Base-by-base conservation (phyloP, 2,797 vertebrate species). In the Sardinella longiceps region DNA sequence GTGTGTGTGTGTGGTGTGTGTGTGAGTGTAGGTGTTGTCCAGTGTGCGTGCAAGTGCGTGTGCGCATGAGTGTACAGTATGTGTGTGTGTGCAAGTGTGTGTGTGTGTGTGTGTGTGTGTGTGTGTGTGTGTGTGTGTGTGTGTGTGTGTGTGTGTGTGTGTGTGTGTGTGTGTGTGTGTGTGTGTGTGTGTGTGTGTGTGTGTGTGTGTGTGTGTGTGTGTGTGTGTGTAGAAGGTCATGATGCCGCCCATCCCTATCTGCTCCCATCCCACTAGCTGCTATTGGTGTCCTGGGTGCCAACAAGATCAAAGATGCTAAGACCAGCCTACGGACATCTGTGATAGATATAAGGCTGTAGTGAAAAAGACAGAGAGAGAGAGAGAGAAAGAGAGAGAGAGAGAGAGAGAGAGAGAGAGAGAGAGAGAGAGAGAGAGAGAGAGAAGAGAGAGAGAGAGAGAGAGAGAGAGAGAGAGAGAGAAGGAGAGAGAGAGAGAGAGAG, bases 1-100 rank as follows among this genome's bases (percentile, higher is more conserved):
- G 85, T 84, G 15, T 82, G 84, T 80, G 51, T 20, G 51, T 53
- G 51, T 2, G n/a, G 85, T 84, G 15, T 82, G 84, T 80, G 51
- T 20, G 51, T 53, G 51, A 0, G 85, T 84, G 15, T 82, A n/a
- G n/a, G n/a, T n/a, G n/a, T n/a, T n/a, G n/a, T n/a, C n/a, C n/a
- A n/a, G n/a, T n/a, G n/a, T n/a, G n/a, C n/a, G n/a, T n/a, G n/a
- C n/a, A n/a, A n/a, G n/a, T n/a, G n/a, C n/a, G 46, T 48, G 46
- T 48, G 46, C 18, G 50, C 2, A 51, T 10, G 6, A 14, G 10
- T 51, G 50, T 11, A 18, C 2, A 18, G n/a, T n/a, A n/a, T 50
- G 48, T 50, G 48, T 50, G 48, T 0, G 9, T 5, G 48, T 50
- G 7, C n/a, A 15, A 15, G 50, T 51, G 66, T 81, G 25, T 80